These are phyloP conservation scores for Trididemnum miniatum DNA, from an alignment of 23 tunicate genomes.

Conservation along the genomic window DNA sequence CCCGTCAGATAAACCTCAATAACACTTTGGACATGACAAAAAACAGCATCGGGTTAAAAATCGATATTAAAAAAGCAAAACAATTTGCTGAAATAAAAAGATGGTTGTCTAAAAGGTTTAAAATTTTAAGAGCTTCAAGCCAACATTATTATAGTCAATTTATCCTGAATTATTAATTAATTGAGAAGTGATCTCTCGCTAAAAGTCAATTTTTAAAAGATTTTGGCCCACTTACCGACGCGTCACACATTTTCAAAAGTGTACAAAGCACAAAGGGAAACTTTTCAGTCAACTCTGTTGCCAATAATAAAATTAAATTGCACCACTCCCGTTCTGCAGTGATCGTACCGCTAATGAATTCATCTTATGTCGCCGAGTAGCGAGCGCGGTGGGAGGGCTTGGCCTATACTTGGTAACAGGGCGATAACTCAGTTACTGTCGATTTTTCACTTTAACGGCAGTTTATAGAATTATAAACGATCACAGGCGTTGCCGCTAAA, in stretches of 20 bases:
- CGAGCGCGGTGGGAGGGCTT: constrained; percentile 1
- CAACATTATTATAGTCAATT: constrained; percentile 29
- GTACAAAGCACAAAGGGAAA: background rate
- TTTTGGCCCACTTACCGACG: background rate
- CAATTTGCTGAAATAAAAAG: too few relatives aligned
- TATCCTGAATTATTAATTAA: constrained; percentile 26
- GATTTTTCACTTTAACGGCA: constrained; percentile 43
- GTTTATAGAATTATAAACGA: constrained; percentile 59
- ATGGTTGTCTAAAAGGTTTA: constrained; percentile 6
- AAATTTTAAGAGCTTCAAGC: constrained; percentile 18
- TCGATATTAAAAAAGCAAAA: too few relatives aligned
- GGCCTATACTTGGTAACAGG: constrained; percentile 6
- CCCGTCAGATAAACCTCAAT: too few relatives aligned
- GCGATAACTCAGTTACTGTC: constrained; percentile 56
- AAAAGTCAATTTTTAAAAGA: constrained; percentile 11
- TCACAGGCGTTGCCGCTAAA: constrained; percentile 39
- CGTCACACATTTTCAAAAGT: constrained; percentile 38
- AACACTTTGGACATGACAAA: too few relatives aligned
- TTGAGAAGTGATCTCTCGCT: constrained; percentile 13
- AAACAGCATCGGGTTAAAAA: too few relatives aligned
- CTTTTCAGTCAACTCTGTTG: background rate
- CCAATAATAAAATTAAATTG: background rate
- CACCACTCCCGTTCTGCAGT: background rate
- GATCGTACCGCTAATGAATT: constrained; percentile 32
- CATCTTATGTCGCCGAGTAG: constrained; percentile 7